Conservation (phyloP, 1,140 invertebrate genomes). For the Chionoecetes opilio region DNA sequence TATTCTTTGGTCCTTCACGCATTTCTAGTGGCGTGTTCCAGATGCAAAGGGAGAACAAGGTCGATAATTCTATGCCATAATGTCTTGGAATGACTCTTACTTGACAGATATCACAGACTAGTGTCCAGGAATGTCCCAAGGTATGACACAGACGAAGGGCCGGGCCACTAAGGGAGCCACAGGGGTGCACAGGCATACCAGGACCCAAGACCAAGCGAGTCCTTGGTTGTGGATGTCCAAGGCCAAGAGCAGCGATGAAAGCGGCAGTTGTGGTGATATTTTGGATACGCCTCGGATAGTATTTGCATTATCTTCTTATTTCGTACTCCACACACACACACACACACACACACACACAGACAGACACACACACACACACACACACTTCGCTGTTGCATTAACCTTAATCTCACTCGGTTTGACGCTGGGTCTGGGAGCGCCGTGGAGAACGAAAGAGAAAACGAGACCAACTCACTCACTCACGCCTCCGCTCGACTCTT, state of each 20-base stretch:
- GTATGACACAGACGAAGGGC: slow-evolving; percentile 42
- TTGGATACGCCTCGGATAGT: background rate
- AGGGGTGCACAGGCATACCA: background rate
- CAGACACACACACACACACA: slow-evolving; percentile 40
- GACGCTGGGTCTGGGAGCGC: slow-evolving; percentile 51
- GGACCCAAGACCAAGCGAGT: background rate
- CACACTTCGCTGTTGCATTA: slow-evolving; percentile 47
- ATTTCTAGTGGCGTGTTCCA: background rate
- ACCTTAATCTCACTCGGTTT: slow-evolving; percentile 68
- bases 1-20: background rate
- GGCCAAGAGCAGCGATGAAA: slow-evolving; percentile 42
- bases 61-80: slow-evolving; percentile 49
- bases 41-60: background rate
- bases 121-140: slow-evolving; percentile 63
- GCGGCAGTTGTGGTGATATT: background rate
- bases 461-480: background rate
- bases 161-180: background rate
- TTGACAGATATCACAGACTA: slow-evolving; percentile 69
- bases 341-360: slow-evolving; percentile 30
- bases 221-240: background rate
- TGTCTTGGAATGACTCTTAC: slow-evolving; percentile 53
- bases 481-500: background rate
- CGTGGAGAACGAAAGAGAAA: slow-evolving; percentile 32
- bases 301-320: background rate
- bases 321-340: slow-evolving; percentile 11